Percentiles rank a stretch among this genome's conserved stretches.
Evolutionary conservation across 2,797 vertebrate species (phyloP).

Genomic region (Hypotaenidia okinawae): DNA sequence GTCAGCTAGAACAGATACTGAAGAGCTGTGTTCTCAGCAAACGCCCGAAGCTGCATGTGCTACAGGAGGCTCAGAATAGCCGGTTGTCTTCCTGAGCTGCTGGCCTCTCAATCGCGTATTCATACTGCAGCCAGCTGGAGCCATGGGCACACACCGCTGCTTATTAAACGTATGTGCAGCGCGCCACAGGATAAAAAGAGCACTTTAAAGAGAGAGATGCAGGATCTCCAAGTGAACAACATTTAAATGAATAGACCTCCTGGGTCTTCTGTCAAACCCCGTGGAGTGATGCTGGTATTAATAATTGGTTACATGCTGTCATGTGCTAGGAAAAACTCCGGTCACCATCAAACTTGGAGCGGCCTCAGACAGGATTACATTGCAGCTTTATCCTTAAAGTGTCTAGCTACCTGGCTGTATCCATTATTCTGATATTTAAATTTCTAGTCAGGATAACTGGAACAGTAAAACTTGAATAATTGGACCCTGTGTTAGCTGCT

Average conservation of each 20-base stretch:
- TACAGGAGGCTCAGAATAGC: background rate
- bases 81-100: background rate
- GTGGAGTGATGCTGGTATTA: conserved; percentile 28
- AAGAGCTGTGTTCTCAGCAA: background rate
- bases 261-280: conserved; percentile 28
- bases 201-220: conserved; percentile 37
- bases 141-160: background rate
- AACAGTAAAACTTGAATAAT: background rate
- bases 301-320: conserved; percentile 46
- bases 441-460: background rate
- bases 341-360: background rate
- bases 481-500: background rate
- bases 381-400: background rate
- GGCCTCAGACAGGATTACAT: background rate
- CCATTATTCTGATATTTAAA: background rate
- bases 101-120: background rate
- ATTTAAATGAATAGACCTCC: conserved; percentile 18
- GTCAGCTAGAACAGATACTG: background rate
- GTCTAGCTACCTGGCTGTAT: background rate
- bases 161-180: conserved; percentile 33
- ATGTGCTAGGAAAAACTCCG: background rate
- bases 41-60: background rate
- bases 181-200: background rate
- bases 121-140: conserved; percentile 28
- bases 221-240: conserved; percentile 15